Evolutionary conservation across 2,113 vertebrate species (phyloP).

Genomic region (Austrofundulus limnaeus): DNA sequence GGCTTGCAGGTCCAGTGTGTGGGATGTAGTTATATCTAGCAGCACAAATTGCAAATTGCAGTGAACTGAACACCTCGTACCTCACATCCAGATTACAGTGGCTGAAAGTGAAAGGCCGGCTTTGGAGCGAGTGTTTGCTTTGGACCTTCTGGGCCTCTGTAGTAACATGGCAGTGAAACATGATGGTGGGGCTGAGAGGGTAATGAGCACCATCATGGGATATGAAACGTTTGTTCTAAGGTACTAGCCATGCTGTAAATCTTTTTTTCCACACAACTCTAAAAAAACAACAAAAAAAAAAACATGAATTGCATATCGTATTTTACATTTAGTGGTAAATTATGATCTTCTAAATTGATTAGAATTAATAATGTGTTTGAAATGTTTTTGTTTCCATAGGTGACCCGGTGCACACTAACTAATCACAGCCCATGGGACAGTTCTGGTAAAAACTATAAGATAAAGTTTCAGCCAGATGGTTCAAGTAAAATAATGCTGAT

Average conservation of each 20-base stretch:
- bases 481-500: neutral
- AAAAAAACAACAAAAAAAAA: neutral
- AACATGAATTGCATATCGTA: neutral
- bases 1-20: neutral
- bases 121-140: constrained; percentile 2
- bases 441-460: neutral
- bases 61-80: neutral
- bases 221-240: neutral
- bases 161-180: constrained; percentile 8
- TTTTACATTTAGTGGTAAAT: neutral
- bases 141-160: neutral
- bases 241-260: neutral
- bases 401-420: too few relatives aligned
- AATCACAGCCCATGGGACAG: neutral
- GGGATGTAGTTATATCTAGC: neutral
- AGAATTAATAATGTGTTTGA: neutral
- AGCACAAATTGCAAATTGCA: neutral
- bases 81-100: neutral
- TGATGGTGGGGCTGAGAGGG: neutral
- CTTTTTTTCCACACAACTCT: neutral
- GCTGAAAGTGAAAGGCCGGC: neutral
- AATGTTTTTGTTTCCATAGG: neutral
- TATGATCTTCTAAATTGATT: neutral
- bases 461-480: neutral
- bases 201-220: neutral